phyloP scores from a whole-genome alignment of 2,113 vertebrate species.

The Gymnocephalus cernua region DNA sequence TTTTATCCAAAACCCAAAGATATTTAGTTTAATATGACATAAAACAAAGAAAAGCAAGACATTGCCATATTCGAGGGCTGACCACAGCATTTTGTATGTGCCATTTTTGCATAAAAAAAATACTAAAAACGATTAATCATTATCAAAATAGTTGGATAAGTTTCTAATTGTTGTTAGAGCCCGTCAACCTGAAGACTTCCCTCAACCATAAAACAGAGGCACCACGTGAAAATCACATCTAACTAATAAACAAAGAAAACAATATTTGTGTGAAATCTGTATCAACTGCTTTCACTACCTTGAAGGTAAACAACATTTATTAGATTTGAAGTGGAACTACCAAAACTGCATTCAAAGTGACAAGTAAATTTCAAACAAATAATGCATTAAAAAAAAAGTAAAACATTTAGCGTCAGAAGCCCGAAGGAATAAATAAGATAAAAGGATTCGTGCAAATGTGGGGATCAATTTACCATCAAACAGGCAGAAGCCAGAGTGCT shows the following conservation, averaged over 20 bases:
- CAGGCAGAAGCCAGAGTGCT: background rate
- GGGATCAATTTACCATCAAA: background rate
- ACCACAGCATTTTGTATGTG: too few relatives aligned
- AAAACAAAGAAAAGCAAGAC: too few relatives aligned
- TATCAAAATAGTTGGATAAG: too few relatives aligned
- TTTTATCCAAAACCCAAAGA: too few relatives aligned
- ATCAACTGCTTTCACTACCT: slow-evolving; percentile 11
- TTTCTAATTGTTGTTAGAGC: background rate
- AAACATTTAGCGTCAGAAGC: background rate
- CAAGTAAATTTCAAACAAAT: background rate
- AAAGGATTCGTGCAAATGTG: slow-evolving; percentile 34
- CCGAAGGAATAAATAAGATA: slow-evolving; percentile 50
- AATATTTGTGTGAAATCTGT: background rate
- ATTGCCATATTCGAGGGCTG: too few relatives aligned
- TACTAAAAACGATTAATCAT: too few relatives aligned
- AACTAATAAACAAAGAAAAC: background rate
- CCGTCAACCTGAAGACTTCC: background rate
- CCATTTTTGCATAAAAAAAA: too few relatives aligned
- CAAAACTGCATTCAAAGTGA: slow-evolving; percentile 23
- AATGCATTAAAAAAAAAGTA: background rate
- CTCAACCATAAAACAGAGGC: background rate
- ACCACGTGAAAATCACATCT: background rate
- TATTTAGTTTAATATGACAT: too few relatives aligned
- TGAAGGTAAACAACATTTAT: slow-evolving; percentile 13
- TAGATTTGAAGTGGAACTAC: background rate